Evolutionary conservation across 2,113 vertebrate species (phyloP).

Genomic region (Bos indicus): DNA sequence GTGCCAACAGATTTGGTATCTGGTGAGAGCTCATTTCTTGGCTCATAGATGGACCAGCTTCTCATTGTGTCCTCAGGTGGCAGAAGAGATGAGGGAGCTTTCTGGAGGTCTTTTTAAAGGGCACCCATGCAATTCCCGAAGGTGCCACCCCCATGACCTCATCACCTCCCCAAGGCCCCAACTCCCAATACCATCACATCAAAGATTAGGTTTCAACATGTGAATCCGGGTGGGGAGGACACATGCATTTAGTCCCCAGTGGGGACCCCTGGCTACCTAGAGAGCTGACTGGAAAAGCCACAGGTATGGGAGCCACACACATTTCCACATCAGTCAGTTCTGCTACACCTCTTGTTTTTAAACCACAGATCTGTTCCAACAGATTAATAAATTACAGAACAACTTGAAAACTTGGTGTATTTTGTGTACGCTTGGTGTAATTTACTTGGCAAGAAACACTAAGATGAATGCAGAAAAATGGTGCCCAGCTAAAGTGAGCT

Average conservation of each 20-base stretch:
- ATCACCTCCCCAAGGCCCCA: neutral
- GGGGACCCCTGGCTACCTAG: accelerated
- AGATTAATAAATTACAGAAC: neutral
- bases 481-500: neutral
- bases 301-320: neutral
- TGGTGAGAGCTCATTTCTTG: neutral
- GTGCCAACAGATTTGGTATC: neutral
- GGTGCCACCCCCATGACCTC: neutral
- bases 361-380: neutral
- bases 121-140: neutral
- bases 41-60: neutral
- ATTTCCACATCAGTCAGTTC: neutral
- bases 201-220: neutral
- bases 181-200: neutral
- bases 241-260: neutral
- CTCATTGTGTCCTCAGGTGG: neutral
- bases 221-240: neutral
- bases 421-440: neutral
- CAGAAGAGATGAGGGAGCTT: neutral
- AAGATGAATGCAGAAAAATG: neutral
- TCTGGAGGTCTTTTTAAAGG: neutral
- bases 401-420: neutral
- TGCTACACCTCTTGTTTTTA: neutral
- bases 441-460: neutral
- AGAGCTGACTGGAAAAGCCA: neutral